Conservation (phyloP, 2,113 vertebrate species). For the Pterophyllum scalare region DNA sequence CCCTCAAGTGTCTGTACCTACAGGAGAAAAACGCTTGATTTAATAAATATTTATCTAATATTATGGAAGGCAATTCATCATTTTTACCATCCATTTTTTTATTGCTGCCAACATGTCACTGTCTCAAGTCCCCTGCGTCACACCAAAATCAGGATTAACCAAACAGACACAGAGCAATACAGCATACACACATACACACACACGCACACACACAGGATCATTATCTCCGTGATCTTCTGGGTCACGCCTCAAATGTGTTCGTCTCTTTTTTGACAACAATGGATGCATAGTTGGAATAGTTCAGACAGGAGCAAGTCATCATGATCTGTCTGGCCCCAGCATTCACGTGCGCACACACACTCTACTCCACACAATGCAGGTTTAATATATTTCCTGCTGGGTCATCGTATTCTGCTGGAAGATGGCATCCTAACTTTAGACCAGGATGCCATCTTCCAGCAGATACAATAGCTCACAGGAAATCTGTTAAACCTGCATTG, state of each 20-base stretch:
- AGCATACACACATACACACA: conserved; percentile 27
- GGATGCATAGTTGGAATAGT: conserved; percentile 82
- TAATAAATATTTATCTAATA: neutral
- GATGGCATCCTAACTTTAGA: too few species aligned
- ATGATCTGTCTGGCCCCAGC: too few species aligned
- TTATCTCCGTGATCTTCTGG: conserved; percentile 55
- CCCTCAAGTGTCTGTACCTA: conserved; percentile 32
- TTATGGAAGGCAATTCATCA: neutral
- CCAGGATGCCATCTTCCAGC: conserved; percentile 72
- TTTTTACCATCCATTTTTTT: neutral
- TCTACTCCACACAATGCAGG: too few species aligned
- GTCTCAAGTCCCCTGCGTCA: neutral
- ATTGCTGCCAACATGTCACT: neutral
- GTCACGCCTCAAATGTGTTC: conserved; percentile 68
- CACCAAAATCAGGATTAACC: neutral
- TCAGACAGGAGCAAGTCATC: conserved; percentile 64
- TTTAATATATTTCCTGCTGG: too few species aligned
- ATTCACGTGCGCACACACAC: too few species aligned
- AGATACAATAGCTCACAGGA: conserved; percentile 81
- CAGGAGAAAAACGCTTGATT: conserved; percentile 33
- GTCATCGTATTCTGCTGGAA: too few species aligned
- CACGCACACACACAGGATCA: conserved; percentile 55
- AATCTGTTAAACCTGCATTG: conserved; percentile 76
- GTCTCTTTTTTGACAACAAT: conserved; percentile 74
- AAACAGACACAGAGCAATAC: neutral